Conservation (phyloP, 2,888 invertebrate genomes). For the Drosophila niveifrons region DNA sequence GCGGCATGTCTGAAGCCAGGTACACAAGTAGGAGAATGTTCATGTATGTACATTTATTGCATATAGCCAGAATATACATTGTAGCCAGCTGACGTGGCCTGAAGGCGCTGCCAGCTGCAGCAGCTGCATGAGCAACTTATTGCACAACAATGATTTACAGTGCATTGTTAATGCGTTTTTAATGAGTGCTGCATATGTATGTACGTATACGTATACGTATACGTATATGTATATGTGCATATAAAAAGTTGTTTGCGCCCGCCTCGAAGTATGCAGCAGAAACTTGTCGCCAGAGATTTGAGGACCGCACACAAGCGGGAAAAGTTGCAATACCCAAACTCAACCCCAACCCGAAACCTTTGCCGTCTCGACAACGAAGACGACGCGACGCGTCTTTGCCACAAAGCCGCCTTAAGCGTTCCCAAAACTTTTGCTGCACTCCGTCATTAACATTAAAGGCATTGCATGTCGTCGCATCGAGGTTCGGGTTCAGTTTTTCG, state of each 20-base stretch:
- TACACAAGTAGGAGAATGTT: not conserved
- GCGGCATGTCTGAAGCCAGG: constrained; percentile 2
- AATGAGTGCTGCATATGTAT: constrained; percentile 62
- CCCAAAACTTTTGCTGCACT: constrained; percentile 64
- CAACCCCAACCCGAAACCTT: not conserved
- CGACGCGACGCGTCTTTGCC: constrained; percentile 62
- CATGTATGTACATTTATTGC: not conserved
- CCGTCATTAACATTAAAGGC: constrained; percentile 78
- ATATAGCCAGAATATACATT: not conserved
- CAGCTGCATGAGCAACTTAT: constrained; percentile 51
- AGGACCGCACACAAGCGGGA: constrained; percentile 40
- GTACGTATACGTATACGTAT: not conserved
- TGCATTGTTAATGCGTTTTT: constrained; percentile 76
- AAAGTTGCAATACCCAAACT: constrained; percentile 54
- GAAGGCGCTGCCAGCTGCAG: constrained; percentile 13
- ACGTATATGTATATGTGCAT: constrained; percentile 1
- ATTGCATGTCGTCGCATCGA: constrained; percentile 56
- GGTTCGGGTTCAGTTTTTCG: not conserved
- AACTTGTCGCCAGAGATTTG: constrained; percentile 67
- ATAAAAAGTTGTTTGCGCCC: constrained; percentile 55
- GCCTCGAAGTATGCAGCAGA: constrained; percentile 48
- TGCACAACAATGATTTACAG: constrained; percentile 69
- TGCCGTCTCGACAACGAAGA: constrained; percentile 18
- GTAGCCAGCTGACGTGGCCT: constrained; percentile 19
- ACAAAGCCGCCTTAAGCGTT: constrained; percentile 74